Evolutionary conservation across 2,888 invertebrate genomes (phyloP).

Genomic region (Mycalesis mineus): DNA sequence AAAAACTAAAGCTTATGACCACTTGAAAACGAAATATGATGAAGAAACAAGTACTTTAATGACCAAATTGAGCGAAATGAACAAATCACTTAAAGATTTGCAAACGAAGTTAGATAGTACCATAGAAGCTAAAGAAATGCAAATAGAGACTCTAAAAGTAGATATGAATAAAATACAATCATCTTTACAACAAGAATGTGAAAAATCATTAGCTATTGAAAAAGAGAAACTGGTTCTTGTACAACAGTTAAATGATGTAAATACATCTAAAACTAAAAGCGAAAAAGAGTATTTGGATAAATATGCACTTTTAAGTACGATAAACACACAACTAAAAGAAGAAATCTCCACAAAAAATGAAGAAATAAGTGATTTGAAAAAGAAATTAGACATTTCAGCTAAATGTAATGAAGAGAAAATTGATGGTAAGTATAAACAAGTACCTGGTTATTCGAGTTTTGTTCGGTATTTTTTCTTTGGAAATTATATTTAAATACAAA

Average conservation of each 20-base stretch:
- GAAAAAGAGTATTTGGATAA: slow-evolving; percentile 44
- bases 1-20: slow-evolving; percentile 39
- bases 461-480: too few relatives aligned
- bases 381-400: slow-evolving; percentile 32
- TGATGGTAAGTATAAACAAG: slow-evolving; percentile 37
- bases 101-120: slow-evolving; percentile 31
- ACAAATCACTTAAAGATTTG: slow-evolving; percentile 39
- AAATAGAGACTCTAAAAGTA: slow-evolving; percentile 35
- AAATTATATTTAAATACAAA: too few relatives aligned
- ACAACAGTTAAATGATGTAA: slow-evolving; percentile 37
- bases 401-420: slow-evolving; percentile 37
- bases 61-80: slow-evolving; percentile 40
- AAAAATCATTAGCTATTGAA: slow-evolving; percentile 30
- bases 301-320: slow-evolving; percentile 34
- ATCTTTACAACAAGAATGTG: slow-evolving; percentile 30
- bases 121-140: slow-evolving; percentile 36
- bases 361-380: slow-evolving; percentile 31
- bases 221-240: slow-evolving; percentile 37
- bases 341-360: slow-evolving; percentile 35
- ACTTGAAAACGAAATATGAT: slow-evolving; percentile 40
- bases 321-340: slow-evolving; percentile 33
- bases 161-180: slow-evolving; percentile 38
- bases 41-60: slow-evolving; percentile 40
- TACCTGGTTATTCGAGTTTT: too few relatives aligned
- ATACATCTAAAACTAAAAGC: slow-evolving; percentile 35